phyloP scores from a whole-genome alignment of 2,888 invertebrate species.

The Electrophaes corylata region DNA sequence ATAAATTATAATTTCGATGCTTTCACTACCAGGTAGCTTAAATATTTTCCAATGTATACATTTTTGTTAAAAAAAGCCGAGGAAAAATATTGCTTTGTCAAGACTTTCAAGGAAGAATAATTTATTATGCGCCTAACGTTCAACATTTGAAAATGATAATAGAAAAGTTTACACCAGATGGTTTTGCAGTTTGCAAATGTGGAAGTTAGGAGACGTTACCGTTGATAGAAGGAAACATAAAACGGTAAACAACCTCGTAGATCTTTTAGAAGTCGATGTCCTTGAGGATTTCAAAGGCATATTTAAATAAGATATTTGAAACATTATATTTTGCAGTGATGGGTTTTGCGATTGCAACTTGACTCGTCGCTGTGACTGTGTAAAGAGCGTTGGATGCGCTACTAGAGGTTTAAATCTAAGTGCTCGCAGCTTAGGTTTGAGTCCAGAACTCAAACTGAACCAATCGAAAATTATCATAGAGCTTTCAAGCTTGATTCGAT shows the following conservation, averaged over 20 bases:
- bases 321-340: no score
- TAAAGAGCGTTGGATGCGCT: not conserved
- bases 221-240: not conserved
- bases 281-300: no score
- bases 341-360: no score
- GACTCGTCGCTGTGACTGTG: not conserved
- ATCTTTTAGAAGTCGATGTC: no score
- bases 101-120: slow-evolving; percentile 2
- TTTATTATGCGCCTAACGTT: not conserved
- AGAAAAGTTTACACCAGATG: not conserved
- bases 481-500: not conserved
- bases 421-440: not conserved
- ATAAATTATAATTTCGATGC: no score
- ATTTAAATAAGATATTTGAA: no score
- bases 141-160: slow-evolving; percentile 6
- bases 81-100: not conserved
- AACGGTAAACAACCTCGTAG: no score
- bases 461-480: slow-evolving; percentile 1
- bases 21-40: no score
- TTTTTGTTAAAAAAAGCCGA: no score
- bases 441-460: not conserved
- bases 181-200: not conserved
- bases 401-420: not conserved
- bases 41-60: no score
- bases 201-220: not conserved